Percentiles rank a stretch among this genome's conserved stretches.
These are phyloP conservation scores for Pogonomyrmex californicus DNA, from an alignment of 1,140 invertebrate species.

Conservation along the genomic window DNA sequence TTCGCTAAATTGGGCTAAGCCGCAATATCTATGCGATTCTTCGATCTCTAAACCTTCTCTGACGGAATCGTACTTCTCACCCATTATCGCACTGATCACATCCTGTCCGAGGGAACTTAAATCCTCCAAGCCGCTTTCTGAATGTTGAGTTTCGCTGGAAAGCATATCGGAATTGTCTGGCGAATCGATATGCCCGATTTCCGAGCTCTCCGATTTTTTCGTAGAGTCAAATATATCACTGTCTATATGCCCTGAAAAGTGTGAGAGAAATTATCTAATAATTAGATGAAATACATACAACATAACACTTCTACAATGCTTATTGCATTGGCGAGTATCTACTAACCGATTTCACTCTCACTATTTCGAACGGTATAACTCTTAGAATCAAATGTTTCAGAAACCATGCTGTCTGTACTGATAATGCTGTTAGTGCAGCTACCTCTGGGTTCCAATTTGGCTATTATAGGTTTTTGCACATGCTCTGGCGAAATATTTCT, in stretches of 20 bases:
- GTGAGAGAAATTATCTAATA: conserved; percentile 79
- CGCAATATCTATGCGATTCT: conserved; percentile 90
- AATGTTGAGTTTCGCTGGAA: conserved; percentile 90
- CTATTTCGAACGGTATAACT: conserved; percentile 82
- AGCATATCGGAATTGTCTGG: conserved; percentile 92
- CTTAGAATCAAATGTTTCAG: conserved; percentile 81
- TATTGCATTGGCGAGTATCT: conserved; percentile 1
- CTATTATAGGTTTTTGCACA: conserved; percentile 65
- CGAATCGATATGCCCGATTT: conserved; percentile 93
- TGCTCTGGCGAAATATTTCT: conserved; percentile 76
- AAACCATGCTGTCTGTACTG: conserved; percentile 82
- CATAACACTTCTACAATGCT: background rate
- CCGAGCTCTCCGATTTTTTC: conserved; percentile 81
- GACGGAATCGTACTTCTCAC: conserved; percentile 86
- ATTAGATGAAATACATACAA: conserved; percentile 46
- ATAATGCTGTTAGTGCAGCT: conserved; percentile 83
- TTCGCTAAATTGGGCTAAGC: conserved; percentile 92
- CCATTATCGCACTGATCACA: conserved; percentile 88
- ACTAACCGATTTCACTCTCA: conserved; percentile 84
- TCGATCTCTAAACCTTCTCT: conserved; percentile 81
- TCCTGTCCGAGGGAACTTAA: conserved; percentile 91
- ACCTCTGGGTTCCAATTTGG: conserved; percentile 70
- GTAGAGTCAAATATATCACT: conserved; percentile 84
- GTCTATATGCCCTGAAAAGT: conserved; percentile 82
- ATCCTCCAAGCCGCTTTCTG: conserved; percentile 92